These are phyloP conservation scores for Apoderus coryli DNA, from an alignment of 2,888 invertebrate genomes.

Conservation along the genomic window DNA sequence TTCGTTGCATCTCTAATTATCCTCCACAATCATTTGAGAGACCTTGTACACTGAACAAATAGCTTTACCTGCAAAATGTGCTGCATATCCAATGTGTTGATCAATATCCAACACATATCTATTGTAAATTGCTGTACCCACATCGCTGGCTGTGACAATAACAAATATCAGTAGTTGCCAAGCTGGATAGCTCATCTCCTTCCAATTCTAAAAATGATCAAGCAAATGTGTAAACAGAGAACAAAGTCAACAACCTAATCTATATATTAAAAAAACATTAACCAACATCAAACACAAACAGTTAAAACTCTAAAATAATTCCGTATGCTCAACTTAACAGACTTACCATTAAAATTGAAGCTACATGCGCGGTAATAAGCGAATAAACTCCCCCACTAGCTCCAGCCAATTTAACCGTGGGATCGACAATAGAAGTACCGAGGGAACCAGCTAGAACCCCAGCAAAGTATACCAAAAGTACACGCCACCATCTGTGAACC, in stretches of 20 bases:
- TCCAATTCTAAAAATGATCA: slow-evolving; percentile 83
- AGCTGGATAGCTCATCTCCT: slow-evolving; percentile 89
- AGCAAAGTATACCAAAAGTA: slow-evolving; percentile 67
- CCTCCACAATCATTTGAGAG: too few relatives aligned
- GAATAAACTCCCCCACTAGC: slow-evolving; percentile 95
- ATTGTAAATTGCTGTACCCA: slow-evolving; percentile 83
- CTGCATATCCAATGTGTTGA: slow-evolving; percentile 82
- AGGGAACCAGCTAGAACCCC: slow-evolving; percentile 78
- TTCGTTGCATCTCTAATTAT: too few relatives aligned
- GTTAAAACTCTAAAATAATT: slow-evolving; percentile 2
- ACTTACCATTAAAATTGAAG: slow-evolving; percentile 76
- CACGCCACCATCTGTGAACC: slow-evolving; percentile 94
- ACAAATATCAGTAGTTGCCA: slow-evolving; percentile 72
- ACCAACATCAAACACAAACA: too few relatives aligned
- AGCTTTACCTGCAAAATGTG: slow-evolving; percentile 46
- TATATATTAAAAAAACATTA: too few relatives aligned
- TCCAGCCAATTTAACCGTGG: slow-evolving; percentile 71
- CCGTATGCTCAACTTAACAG: too few relatives aligned
- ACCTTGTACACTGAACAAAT: too few relatives aligned
- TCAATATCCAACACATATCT: slow-evolving; percentile 56
- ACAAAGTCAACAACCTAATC: too few relatives aligned
- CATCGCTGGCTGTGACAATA: slow-evolving; percentile 66
- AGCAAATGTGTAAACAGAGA: too few relatives aligned
- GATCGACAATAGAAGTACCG: slow-evolving; percentile 72
- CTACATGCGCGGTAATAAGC: slow-evolving; percentile 82